phyloP scores from a whole-genome alignment of 2,888 invertebrate genomes.

The Agrypnus murinus region DNA sequence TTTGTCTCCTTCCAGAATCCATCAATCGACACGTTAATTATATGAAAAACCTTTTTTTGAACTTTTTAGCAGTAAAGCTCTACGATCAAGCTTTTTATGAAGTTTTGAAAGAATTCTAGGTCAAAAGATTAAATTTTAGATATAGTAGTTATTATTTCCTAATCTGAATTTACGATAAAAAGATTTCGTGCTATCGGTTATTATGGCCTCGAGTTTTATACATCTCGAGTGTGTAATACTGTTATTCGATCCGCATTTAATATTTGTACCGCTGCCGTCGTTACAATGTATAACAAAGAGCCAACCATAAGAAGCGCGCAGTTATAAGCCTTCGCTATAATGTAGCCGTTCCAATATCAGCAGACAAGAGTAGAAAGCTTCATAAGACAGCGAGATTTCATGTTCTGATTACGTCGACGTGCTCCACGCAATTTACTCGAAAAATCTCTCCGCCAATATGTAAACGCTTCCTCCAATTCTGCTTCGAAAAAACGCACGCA shows the following conservation, averaged over 20 bases:
- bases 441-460: slow-evolving; percentile 61
- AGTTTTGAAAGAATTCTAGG: no score
- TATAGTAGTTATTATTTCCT: no score
- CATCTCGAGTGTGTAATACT: not conserved
- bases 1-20: no score
- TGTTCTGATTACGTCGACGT: slow-evolving; percentile 57
- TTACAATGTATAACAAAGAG: slow-evolving; percentile 21
- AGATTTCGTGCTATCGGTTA: no score
- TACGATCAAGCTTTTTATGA: no score
- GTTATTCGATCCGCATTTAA: slow-evolving; percentile 19
- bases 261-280: slow-evolving; percentile 21
- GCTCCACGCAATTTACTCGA: slow-evolving; percentile 61
- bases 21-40: no score
- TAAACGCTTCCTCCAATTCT: slow-evolving; percentile 60
- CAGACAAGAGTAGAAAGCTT: slow-evolving; percentile 53
- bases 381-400: slow-evolving; percentile 58
- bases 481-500: slow-evolving; percentile 55
- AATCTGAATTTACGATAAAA: no score
- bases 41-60: no score
- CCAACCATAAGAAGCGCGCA: slow-evolving; percentile 18
- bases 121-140: no score
- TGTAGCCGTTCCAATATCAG: slow-evolving; percentile 49
- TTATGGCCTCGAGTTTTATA: not conserved
- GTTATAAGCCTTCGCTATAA: slow-evolving; percentile 40
- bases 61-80: no score